Evolutionary conservation across 2,113 vertebrate species (phyloP).

Genomic region (Mugil cephalus): DNA sequence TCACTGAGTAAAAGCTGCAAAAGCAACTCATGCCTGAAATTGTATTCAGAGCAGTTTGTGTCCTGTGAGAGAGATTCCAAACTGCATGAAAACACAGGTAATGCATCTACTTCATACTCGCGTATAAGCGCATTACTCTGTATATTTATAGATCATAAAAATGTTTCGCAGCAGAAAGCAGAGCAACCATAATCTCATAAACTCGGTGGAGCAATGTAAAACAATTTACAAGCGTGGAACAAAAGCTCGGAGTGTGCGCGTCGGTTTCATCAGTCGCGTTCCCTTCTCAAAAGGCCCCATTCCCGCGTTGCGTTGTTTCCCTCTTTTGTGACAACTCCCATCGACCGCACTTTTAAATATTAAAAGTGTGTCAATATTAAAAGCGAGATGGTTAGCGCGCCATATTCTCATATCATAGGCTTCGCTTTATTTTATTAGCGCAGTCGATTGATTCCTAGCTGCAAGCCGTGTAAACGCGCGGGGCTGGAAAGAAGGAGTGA

Average conservation of each 20-base stretch:
- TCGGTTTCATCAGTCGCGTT: slow-evolving; percentile 29
- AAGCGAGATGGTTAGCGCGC: no score
- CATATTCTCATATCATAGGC: background rate
- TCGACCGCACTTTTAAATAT: slow-evolving; percentile 18
- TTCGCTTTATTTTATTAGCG: background rate
- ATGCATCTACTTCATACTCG: slow-evolving; percentile 23
- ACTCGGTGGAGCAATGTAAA: slow-evolving; percentile 28
- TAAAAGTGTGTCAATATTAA: background rate
- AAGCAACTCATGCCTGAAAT: slow-evolving; percentile 30
- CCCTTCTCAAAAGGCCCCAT: background rate
- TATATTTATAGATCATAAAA: slow-evolving; percentile 46
- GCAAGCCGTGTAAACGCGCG: background rate
- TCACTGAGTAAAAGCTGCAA: slow-evolving; percentile 28
- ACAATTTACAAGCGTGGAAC: slow-evolving; percentile 26
- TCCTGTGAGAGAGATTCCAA: slow-evolving; percentile 16
- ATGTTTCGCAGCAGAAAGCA: slow-evolving; percentile 13
- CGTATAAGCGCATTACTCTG: slow-evolving; percentile 10
- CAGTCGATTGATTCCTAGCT: background rate
- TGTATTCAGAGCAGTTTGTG: slow-evolving; percentile 15
- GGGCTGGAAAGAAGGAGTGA: background rate
- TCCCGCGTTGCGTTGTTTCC: slow-evolving; percentile 17
- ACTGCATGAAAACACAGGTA: slow-evolving; percentile 19
- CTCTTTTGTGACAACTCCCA: background rate
- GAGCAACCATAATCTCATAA: slow-evolving; percentile 38
- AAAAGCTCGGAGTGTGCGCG: slow-evolving; percentile 2